Percentiles rank a stretch among this genome's conserved stretches.
phyloP scores from a whole-genome alignment of 2,888 invertebrate species.

The Drosophila nr. fundita region DNA sequence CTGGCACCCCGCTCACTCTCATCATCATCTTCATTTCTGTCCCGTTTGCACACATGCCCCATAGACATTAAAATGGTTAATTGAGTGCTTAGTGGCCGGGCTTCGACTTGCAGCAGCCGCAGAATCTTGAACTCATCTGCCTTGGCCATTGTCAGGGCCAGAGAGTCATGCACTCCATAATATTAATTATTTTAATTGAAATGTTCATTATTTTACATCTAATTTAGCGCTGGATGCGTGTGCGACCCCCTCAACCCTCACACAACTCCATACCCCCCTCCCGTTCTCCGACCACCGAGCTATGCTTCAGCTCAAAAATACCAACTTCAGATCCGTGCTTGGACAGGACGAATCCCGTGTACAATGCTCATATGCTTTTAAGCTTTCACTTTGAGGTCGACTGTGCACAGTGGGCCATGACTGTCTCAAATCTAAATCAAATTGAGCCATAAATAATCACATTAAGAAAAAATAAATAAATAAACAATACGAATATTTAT shows the following conservation, averaged over 20 bases:
- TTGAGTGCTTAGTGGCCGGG: conserved; percentile 79
- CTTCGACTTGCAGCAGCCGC: conserved; percentile 39
- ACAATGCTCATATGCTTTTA: conserved; percentile 54
- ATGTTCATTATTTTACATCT: conserved; percentile 81
- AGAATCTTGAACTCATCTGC: conserved; percentile 57
- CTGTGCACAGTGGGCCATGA: conserved; percentile 37
- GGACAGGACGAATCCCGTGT: conserved; percentile 41
- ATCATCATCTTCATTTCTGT: too few relatives aligned
- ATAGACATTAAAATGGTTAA: conserved; percentile 81
- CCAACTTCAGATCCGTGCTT: conserved; percentile 29
- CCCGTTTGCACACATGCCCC: conserved; percentile 54
- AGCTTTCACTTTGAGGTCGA: conserved; percentile 50
- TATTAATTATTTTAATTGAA: conserved; percentile 81
- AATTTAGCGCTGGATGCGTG: conserved; percentile 72
- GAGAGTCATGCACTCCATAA: conserved; percentile 61
- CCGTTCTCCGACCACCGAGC: not conserved
- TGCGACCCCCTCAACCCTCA: conserved; percentile 14
- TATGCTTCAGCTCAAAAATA: conserved; percentile 29
- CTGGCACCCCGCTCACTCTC: conserved; percentile 2
- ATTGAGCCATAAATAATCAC: not conserved
- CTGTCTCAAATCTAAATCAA: not conserved
- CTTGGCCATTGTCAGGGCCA: conserved; percentile 38
- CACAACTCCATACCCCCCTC: not conserved
- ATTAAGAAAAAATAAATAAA: not conserved
- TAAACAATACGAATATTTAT: not conserved